phyloP scores from a whole-genome alignment of 64 coral and sea anemone genomes.

The Montipora foliosa region DNA sequence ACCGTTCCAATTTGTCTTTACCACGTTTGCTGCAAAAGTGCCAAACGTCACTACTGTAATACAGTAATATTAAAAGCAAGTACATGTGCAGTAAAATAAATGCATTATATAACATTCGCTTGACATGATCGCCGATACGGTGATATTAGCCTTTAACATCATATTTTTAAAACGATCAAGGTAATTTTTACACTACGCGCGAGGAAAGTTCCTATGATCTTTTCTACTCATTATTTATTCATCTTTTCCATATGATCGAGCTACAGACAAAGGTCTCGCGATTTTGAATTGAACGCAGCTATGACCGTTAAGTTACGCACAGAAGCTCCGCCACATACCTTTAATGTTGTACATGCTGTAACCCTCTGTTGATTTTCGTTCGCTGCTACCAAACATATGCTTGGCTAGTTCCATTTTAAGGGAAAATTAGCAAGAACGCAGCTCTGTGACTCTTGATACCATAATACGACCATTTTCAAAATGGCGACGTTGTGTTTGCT shows the following conservation, averaged over 20 bases:
- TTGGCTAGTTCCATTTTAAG: constrained; percentile 74
- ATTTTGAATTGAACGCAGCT: constrained; percentile 27
- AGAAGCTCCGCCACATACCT: constrained; percentile 7
- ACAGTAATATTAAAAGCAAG: no score
- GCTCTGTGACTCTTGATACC: constrained; percentile 2
- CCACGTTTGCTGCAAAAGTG: no score
- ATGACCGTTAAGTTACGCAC: constrained; percentile 11
- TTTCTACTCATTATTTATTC: constrained; percentile 28
- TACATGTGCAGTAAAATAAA: no score
- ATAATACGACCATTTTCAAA: constrained; percentile 67
- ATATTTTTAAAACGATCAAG: background rate
- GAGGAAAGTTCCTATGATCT: constrained; percentile 8
- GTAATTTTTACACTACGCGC: constrained; percentile 23
- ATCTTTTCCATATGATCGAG: constrained; percentile 48
- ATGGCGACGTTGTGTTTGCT: constrained; percentile 66
- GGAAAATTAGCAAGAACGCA: constrained; percentile 18
- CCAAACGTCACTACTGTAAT: no score
- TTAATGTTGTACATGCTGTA: constrained; percentile 50
- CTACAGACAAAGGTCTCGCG: background rate
- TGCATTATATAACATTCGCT: no score
- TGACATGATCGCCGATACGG: no score
- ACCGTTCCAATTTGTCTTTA: no score
- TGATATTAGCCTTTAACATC: background rate
- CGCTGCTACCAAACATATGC: constrained; percentile 71
- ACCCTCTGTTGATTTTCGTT: constrained; percentile 23